phyloP scores from a whole-genome alignment of 1,140 invertebrate genomes.

The Calycopis cecrops region DNA sequence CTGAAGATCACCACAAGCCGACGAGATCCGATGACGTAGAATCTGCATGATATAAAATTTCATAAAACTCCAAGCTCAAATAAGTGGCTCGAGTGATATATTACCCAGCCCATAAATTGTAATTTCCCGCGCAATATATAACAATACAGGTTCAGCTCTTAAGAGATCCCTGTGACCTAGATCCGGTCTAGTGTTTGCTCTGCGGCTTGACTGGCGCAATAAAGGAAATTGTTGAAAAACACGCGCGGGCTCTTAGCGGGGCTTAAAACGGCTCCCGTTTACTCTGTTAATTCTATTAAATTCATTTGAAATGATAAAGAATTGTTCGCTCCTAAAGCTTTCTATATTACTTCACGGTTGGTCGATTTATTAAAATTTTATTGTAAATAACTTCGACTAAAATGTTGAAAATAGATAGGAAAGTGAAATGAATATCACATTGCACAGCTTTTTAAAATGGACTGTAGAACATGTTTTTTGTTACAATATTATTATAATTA shows the following conservation, averaged over 20 bases:
- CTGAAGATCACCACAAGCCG: too few species aligned
- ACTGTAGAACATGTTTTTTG: too few species aligned
- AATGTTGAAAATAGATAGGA: too few species aligned
- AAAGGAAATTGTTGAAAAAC: slow-evolving; percentile 24
- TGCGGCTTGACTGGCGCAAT: neutral
- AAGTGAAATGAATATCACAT: too few species aligned
- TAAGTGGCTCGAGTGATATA: neutral
- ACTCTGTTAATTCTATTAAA: too few species aligned
- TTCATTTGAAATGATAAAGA: too few species aligned
- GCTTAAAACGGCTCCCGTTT: slow-evolving; percentile 1
- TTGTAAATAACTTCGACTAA: too few species aligned
- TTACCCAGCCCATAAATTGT: slow-evolving; percentile 1
- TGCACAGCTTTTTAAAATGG: too few species aligned
- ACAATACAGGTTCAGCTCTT: slow-evolving; percentile 5
- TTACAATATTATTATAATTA: too few species aligned
- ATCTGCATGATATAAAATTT: slow-evolving; percentile 1
- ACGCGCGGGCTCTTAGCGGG: slow-evolving; percentile 9
- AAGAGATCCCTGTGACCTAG: neutral
- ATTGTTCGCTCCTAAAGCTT: too few species aligned
- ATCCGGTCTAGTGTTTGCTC: neutral
- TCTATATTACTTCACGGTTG: too few species aligned
- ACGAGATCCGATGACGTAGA: neutral
- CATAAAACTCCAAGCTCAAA: slow-evolving; percentile 6
- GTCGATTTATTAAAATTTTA: too few species aligned
- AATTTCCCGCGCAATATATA: slow-evolving; percentile 6